Base-by-base conservation (phyloP, 2,888 invertebrate genomes). In the Beris morrisii region DNA sequence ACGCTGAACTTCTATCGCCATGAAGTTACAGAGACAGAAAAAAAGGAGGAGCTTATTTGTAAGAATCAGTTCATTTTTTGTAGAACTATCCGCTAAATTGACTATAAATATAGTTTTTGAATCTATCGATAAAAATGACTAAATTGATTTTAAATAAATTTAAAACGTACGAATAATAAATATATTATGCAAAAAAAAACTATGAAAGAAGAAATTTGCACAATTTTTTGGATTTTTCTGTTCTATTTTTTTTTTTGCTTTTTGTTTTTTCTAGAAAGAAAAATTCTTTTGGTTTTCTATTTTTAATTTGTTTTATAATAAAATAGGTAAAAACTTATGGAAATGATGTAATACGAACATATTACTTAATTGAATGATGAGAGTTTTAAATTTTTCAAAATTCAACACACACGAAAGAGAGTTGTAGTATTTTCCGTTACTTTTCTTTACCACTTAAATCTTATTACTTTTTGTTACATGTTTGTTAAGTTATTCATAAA, bases 211-310 rank as follows among this genome's bases (percentile, higher is more conserved):
- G 58, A 59, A 59, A 59, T 59, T 46, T 59, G 30, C 44, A 56
- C 56, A 56, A 56, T 13, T 13, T 4, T 31, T 32, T 55, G n/a
- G n/a, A 46, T 13, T 46, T 11, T 46, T 13, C 46, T 46, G 5
- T 15, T 46, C 1, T 53, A 82, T 82, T 82, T 82, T 82, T 83
- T 81, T 82, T 82, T 83, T 82, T 79, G 79, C 78, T 78, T 75
- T 82, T 80, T 82, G 82, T 82, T 79, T 80, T 78, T 77, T 78
- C 80, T 81, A 22, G 22, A 22, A 22, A 22, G 22, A 22, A 22
- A 22, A 22, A 22, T 22, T 22, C 22, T 22, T 22, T 22, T 22
- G 22, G 22, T 22, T 22, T 22, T 22, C 22, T 22, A 3, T 22
- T 22, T 79, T 81, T 81, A 81, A 82, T 82, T 78, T 76, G 78